Base-by-base conservation (phyloP, 2,888 invertebrate genomes). In the Caenorhabditis uteleia region DNA sequence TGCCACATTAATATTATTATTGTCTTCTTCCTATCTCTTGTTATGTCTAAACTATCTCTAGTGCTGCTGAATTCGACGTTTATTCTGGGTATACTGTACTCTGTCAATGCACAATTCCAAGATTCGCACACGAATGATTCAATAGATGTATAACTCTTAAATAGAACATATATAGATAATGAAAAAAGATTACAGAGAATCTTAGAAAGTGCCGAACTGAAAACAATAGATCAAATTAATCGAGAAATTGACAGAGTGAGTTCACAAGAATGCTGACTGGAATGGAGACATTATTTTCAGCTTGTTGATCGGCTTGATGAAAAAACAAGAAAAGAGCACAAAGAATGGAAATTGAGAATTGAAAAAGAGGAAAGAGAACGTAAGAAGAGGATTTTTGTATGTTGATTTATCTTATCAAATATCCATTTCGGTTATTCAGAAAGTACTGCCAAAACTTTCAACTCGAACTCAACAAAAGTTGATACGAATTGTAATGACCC, bases 401-500 rank as follows among this genome's bases (percentile, higher is more conserved):
- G 62, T 46, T 36, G n/a, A 16, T 38, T 29, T 21, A 23, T 33
- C 25, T 18, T 21, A 40, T 27, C 12, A 38, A 20, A 6, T 6
- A 6, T 36, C 36, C 16, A 6, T 6, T n/a, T 6, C 16, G n/a
- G 8, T 36, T 25, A 49, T 62, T n/a, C 64, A 65, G 64, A 58
- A 65, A 55, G 64, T 58, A 0, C 50, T 65, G 1, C 64, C 64
- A 20, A 65, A 54, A 58, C 45, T 65, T 1, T 65, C 64, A 6
- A 65, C 50, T 4, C 34, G 29, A 46, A 58, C 64, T 5, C 64
- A 65, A 39, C 64, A 65, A 38, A 58, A 55, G 42, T 42, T 65
- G 21, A 58, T 65, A 33, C 58, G 64, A 42, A 65, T 65, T 20
- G 58, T 65, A 42, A 58, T 65, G 64, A 58, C 58, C 1, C 64